Evolutionary conservation across 2,888 invertebrate species (phyloP).

Genomic region (Hemistola chrysoprasaria): DNA sequence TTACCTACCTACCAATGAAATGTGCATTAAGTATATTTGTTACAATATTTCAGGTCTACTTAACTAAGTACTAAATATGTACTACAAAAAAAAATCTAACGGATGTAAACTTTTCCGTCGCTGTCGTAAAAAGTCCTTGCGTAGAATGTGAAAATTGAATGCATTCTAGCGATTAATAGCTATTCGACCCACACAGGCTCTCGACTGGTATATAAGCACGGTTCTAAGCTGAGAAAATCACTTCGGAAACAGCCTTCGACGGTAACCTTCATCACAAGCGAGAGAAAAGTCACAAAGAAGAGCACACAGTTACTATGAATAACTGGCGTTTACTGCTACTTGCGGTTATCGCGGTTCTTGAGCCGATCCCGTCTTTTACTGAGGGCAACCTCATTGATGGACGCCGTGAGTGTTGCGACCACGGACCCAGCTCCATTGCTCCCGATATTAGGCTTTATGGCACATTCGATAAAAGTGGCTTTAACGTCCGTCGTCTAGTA

Average conservation of each 20-base stretch:
- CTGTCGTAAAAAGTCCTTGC: constrained; percentile 30
- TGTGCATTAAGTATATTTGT: too few relatives aligned
- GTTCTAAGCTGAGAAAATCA: constrained; percentile 39
- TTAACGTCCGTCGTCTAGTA: constrained; percentile 19
- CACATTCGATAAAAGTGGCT: constrained; percentile 9
- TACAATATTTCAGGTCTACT: too few relatives aligned
- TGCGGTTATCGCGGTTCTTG: constrained; percentile 64
- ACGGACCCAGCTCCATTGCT: constrained; percentile 29
- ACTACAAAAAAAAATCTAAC: constrained; percentile 11
- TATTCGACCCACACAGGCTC: constrained; percentile 48
- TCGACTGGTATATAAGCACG: constrained; percentile 58
- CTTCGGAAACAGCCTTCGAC: constrained; percentile 61
- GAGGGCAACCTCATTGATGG: constrained; percentile 67
- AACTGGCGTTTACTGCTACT: constrained; percentile 73
- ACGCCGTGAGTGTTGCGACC: constrained; percentile 57
- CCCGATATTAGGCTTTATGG: constrained; percentile 39
- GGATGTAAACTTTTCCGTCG: constrained; percentile 35
- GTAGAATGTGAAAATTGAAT: constrained; percentile 74
- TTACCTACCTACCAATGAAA: too few relatives aligned
- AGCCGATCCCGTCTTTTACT: constrained; percentile 58
- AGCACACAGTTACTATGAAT: constrained; percentile 73
- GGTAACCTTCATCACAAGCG: constrained; percentile 51
- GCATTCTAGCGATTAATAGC: constrained; percentile 73
- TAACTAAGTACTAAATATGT: too few relatives aligned
- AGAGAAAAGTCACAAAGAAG: constrained; percentile 39